phyloP scores from a whole-genome alignment of 2,797 vertebrate species.

The Sparidentex hasta region DNA sequence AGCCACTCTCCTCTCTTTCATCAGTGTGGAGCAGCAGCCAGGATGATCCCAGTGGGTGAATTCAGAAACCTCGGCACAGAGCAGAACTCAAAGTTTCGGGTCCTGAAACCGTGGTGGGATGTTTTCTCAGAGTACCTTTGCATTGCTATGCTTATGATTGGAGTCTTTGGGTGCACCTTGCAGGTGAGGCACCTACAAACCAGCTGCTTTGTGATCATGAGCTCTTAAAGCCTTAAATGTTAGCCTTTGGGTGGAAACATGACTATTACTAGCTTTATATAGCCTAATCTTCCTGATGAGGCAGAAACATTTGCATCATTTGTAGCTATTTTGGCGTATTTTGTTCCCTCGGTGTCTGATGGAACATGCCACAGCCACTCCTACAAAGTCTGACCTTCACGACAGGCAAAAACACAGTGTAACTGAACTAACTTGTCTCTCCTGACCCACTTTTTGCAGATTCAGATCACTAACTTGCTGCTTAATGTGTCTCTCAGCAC shows the following conservation, averaged over 20 bases:
- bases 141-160: conserved; percentile 94
- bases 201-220: conserved; percentile 15
- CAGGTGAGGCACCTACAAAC: conserved; percentile 83
- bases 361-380: conserved; percentile 5
- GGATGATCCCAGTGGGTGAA: conserved; percentile 93
- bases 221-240: conserved; percentile 24
- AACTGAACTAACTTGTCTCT: conserved; percentile 39
- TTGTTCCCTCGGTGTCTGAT: not conserved
- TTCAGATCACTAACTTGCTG: conserved; percentile 60
- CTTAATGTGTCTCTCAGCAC: conserved; percentile 52
- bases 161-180: conserved; percentile 93
- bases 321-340: conserved; percentile 3
- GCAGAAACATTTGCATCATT: not conserved
- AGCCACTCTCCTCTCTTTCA: conserved; percentile 23
- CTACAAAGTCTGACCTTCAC: conserved; percentile 48
- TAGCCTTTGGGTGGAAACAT: conserved; percentile 12
- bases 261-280: not conserved
- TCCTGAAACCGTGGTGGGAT: conserved; percentile 97
- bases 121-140: conserved; percentile 94
- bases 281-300: not conserved
- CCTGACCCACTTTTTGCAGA: conserved; percentile 65
- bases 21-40: conserved; percentile 68
- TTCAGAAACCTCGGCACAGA: conserved; percentile 89
- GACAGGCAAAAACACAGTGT: conserved; percentile 35
- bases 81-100: conserved; percentile 88